Conservation (phyloP, 2,113 vertebrate species). For the Helogale parvula region DNA sequence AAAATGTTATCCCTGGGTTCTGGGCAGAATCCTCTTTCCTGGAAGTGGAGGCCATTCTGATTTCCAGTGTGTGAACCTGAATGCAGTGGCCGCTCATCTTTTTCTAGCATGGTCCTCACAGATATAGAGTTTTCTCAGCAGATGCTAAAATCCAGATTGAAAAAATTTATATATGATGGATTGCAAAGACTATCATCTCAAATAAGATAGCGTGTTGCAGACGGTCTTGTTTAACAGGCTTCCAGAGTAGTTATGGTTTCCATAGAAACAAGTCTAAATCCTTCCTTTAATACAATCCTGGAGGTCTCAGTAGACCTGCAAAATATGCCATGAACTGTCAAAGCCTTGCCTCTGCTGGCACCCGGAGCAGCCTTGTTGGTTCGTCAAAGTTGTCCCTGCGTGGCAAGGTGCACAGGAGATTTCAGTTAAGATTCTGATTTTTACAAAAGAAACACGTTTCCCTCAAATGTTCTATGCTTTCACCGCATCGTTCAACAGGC, state of each 20-base stretch:
- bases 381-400: constrained; percentile 50
- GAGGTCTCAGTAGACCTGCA: constrained; percentile 79
- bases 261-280: constrained; percentile 86
- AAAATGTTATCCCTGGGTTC: neutral
- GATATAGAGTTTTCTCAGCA: constrained; percentile 18
- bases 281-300: constrained; percentile 81
- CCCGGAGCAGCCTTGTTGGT: constrained; percentile 74
- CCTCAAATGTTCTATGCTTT: constrained; percentile 30
- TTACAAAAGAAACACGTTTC: constrained; percentile 57
- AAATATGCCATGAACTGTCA: constrained; percentile 79
- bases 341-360: constrained; percentile 80
- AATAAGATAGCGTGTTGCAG: constrained; percentile 80
- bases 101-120: neutral
- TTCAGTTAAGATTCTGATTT: constrained; percentile 63
- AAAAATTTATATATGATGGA: constrained; percentile 79
- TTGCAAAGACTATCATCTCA: constrained; percentile 76
- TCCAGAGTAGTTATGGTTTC: constrained; percentile 83
- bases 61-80: neutral
- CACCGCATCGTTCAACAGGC: neutral
- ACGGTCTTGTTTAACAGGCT: constrained; percentile 82
- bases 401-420: constrained; percentile 25
- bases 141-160: constrained; percentile 67
- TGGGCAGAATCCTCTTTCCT: neutral
- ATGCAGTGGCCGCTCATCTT: neutral
- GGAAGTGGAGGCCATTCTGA: neutral